Evolutionary conservation across 2,797 vertebrate species (phyloP), one percentile per base, ranked within the genome.

Genomic region (Heteromormyrus szaboi): DNA sequence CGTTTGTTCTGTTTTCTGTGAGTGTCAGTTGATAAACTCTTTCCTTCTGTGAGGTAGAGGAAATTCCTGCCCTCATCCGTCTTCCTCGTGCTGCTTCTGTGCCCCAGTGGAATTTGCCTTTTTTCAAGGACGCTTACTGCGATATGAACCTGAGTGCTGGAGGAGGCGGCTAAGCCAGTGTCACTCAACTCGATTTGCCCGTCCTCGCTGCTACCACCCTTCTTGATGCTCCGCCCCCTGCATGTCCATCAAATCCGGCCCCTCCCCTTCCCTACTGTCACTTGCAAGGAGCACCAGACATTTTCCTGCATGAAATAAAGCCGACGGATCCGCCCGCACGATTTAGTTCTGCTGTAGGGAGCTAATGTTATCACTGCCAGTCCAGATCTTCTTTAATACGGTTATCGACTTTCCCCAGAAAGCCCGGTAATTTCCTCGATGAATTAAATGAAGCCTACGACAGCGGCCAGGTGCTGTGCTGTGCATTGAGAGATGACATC

Each of bases 361-460:
- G 25, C 88, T 68, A 51, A 90, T 84, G 89, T 90, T 90, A 90
- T 93, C 90, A 79, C 68, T 0, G 11, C 14, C 29, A 46, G 89
- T 53, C 86, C 90, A 90, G 88, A 89, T 90, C 85, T 84, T 65
- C 89, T 85, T 87, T 90, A 92, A 91, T 90, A 53, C 88, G 53
- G 50, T 91, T 92, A 92, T 93, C 92, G 90, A 88, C 59, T 51
- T 68, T 84, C 14, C 56, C 68, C 92, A 92, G 89, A 90, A 89
- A 89, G 85, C 76, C 56, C 14, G n/a, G 51, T 88, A 87, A 84
- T 50, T 79, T 72, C 6, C 41, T 6, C 4, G 22, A 79, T 12
- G 11, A 48, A 19, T 79, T 41, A 9, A 56, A 50, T 41, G 29
- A 51, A n/a, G 56, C 51, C 25, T 46, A 29, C 1, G 53, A 72